Base-by-base conservation (phyloP, 2,113 vertebrate genomes). In the Puma concolor region DNA sequence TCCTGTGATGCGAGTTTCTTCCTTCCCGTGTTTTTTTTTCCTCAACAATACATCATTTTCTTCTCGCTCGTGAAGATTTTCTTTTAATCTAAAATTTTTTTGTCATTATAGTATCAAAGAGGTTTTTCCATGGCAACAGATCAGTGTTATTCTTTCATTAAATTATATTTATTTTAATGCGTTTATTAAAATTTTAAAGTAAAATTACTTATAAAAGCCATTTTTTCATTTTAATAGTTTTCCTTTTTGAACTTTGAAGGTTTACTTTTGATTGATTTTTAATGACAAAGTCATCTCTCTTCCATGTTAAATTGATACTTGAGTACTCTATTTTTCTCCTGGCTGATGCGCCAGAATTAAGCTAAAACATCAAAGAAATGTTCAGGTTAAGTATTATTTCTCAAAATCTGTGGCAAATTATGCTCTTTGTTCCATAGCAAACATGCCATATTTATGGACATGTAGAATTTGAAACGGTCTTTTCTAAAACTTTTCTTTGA, bases 221-320 rank as follows among this genome's bases (percentile, higher is more conserved):
- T 83, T 94, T 94, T 94, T 92, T 74, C 66, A 95, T 81, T 92
- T 93, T 87, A 82, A 92, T 69, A 92, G 41, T 19, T 72, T 85
- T 80, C 36, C 38, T 71, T 89, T 87, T 80, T 95, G 84, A 92
- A 91, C 88, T 93, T 82, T 94, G 25, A 36, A 91, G 93, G 64
- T 88, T 93, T 95, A 93, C 44, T 96, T 96, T 93, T 97, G 86
- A 98, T 95, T 97, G 93, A 95, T 93, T 91, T 98, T 96, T 91
- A 96, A 97, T 94, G 57, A 93, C 29, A 81, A 77, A 97, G 16
- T 85, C 69, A 74, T 93, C 57, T 88, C 86, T 77, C 29, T 69
- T 69, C 44, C 41, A 94, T 72, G 31, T 81, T 93, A 88, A 97
- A 96, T 82, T 98, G 95, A 64, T 96, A 95, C 36, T 88, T 77